Conservation (phyloP, 2,797 vertebrate species). For the Silurus lanzhouensis region DNA sequence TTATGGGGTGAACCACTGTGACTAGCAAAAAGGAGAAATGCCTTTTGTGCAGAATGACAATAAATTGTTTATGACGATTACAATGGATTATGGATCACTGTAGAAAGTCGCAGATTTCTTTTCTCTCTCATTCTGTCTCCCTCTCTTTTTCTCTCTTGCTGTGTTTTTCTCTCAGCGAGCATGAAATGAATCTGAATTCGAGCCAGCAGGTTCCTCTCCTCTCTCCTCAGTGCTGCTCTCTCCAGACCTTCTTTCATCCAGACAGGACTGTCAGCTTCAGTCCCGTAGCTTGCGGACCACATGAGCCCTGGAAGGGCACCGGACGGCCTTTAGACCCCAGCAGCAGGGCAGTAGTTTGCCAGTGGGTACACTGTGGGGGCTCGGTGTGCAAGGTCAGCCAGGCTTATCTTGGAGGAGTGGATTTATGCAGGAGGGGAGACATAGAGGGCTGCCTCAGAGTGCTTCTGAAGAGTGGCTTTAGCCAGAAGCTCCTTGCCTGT, state of each 20-base stretch:
- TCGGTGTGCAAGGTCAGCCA: conserved; percentile 61
- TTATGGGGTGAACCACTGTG: not conserved
- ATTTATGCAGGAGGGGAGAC: conserved; percentile 51
- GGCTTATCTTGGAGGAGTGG: conserved; percentile 50
- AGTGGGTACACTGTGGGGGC: conserved; percentile 64
- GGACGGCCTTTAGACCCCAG: conserved; percentile 48
- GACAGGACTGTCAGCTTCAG: conserved; percentile 39
- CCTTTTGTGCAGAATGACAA: not conserved
- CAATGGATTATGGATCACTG: conserved; percentile 5
- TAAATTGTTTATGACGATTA: conserved; percentile 7
- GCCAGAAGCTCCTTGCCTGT: conserved; percentile 43
- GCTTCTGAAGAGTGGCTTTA: conserved; percentile 50
- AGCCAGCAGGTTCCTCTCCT: conserved; percentile 25
- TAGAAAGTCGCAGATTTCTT: not conserved
- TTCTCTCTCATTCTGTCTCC: not conserved
- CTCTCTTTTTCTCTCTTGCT: not conserved
- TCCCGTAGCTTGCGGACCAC: conserved; percentile 53
- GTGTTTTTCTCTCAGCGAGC: conserved; percentile 37
- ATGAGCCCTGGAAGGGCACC: conserved; percentile 44
- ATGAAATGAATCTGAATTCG: conserved; percentile 55
- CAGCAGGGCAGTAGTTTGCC: conserved; percentile 66
- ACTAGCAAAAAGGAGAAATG: not conserved
- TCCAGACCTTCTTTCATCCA: conserved; percentile 20
- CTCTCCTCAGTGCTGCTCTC: not conserved
- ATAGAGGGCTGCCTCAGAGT: conserved; percentile 42